Evolutionary conservation across 2,888 invertebrate species (phyloP).

Genomic region (Iselma pallidipennis): DNA sequence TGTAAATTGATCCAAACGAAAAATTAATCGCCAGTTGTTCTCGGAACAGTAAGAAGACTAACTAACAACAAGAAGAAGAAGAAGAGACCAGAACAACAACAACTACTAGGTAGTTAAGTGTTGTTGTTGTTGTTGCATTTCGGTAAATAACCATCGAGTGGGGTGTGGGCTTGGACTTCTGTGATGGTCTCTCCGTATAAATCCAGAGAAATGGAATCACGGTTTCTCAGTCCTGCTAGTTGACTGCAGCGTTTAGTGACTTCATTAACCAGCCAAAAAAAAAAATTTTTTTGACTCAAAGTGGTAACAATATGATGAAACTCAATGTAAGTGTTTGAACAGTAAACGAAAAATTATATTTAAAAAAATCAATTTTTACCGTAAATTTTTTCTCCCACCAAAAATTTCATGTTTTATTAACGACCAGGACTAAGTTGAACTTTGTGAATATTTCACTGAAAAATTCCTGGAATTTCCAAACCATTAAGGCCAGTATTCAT

Average conservation of each 20-base stretch:
- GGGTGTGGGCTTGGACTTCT: not conserved
- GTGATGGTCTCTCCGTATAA: not conserved
- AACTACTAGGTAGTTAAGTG: not conserved
- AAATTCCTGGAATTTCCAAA: not conserved
- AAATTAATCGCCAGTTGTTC: too few relatives aligned
- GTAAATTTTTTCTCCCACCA: too few relatives aligned
- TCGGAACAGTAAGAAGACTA: too few relatives aligned
- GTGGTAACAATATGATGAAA: not conserved
- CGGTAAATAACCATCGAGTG: not conserved
- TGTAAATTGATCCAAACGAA: too few relatives aligned
- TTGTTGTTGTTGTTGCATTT: not conserved
- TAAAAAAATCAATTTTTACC: too few relatives aligned
- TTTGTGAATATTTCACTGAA: too few relatives aligned
- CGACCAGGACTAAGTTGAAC: too few relatives aligned
- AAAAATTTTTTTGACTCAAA: too few relatives aligned
- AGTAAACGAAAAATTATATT: too few relatives aligned
- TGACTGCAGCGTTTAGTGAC: not conserved
- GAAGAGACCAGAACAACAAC: not conserved
- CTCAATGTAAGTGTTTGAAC: not conserved
- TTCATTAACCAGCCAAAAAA: not conserved
- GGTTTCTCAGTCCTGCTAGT: not conserved
- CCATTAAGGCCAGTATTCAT: not conserved
- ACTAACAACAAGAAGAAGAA: not conserved
- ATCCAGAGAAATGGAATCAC: slow-evolving; percentile 1
- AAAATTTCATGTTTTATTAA: too few relatives aligned